phyloP scores from a whole-genome alignment of 2,888 invertebrate species.

The Mesorhabditis spiculigera region DNA sequence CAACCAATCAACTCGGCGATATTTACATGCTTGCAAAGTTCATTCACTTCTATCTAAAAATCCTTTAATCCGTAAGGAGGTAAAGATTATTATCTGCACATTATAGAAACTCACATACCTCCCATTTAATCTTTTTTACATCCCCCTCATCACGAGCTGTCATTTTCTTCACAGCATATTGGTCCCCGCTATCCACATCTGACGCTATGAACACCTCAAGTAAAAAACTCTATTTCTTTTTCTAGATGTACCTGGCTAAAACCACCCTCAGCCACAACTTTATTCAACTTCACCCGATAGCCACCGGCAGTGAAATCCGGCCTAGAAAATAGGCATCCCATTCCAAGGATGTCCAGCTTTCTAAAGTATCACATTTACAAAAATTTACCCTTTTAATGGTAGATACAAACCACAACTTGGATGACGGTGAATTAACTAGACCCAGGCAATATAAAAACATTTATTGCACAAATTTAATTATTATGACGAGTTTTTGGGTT shows the following conservation, averaged over 20 bases:
- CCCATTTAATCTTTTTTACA: slow-evolving; percentile 13
- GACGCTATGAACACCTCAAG: slow-evolving; percentile 30
- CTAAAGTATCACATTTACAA: too few species aligned
- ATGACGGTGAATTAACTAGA: too few species aligned
- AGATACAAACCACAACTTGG: too few species aligned
- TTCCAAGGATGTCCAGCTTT: slow-evolving; percentile 21
- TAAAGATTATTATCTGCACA: not conserved
- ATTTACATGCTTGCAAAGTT: not conserved
- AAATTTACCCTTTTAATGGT: too few species aligned
- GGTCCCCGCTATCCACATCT: slow-evolving; percentile 31
- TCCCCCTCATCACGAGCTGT: slow-evolving; percentile 6
- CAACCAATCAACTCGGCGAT: not conserved
- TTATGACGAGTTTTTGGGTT: too few species aligned
- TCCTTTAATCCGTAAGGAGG: not conserved
- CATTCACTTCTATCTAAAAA: not conserved
- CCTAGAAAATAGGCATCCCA: slow-evolving; percentile 73
- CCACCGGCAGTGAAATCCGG: slow-evolving; percentile 73
- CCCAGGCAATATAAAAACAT: too few species aligned
- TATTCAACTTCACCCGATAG: slow-evolving; percentile 70
- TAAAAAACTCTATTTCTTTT: not conserved
- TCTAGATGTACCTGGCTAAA: slow-evolving; percentile 24
- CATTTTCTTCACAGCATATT: slow-evolving; percentile 45
- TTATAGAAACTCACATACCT: slow-evolving; percentile 11
- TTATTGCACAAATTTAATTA: too few species aligned
- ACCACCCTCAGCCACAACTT: slow-evolving; percentile 71